Base-by-base conservation (phyloP, 2,113 vertebrate genomes). In the Chroicocephalus ridibundus region DNA sequence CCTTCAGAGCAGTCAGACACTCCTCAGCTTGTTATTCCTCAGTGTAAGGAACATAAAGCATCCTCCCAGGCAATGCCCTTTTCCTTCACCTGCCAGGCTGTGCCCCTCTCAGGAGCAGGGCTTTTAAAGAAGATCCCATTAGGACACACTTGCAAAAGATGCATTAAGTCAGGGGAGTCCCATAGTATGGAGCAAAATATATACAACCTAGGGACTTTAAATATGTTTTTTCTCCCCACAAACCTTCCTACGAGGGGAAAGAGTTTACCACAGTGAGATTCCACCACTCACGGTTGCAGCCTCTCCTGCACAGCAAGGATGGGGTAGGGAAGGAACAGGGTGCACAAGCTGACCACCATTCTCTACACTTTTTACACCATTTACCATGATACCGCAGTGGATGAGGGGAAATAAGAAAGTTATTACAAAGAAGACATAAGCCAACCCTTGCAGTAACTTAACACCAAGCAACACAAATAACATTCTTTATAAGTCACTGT, bases 291-390 rank as follows among this genome's bases (percentile, higher is more conserved):
- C 11, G 11, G 1, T 24, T 61, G 34, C 62, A 88, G 31, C 34
- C 6, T 86, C 2, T 21, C 14, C 26, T 29, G 7, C 26, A 32
- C 2, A 51, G 61, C 32, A 46, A 62, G 26, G 29, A 66, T 49
- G 21, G 1, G 38, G 10, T 6, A 77, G 7, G 13, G 26, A 71
- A 68, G 40, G 22, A 51, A 58, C 24, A 52, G 10, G 6, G 6
- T n/a, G 2, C 5, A 61, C 3, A 54, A 55, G 20, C 6, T 46
- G 21, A 46, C 13, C 18, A 20, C 15, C 0, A 0, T 65, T 44
- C 8, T 46, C 25, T 60, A 6, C 12, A 55, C 3, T 1, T 68
- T 70, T 72, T 60, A 31, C 19, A 70, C 2, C 13, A 13, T 47
- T 58, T 64, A 52, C 9, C 54, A 78, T 1, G 4, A 54, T 18